phyloP scores from a whole-genome alignment of 2,888 invertebrate species.

The Pilophorus perplexus region DNA sequence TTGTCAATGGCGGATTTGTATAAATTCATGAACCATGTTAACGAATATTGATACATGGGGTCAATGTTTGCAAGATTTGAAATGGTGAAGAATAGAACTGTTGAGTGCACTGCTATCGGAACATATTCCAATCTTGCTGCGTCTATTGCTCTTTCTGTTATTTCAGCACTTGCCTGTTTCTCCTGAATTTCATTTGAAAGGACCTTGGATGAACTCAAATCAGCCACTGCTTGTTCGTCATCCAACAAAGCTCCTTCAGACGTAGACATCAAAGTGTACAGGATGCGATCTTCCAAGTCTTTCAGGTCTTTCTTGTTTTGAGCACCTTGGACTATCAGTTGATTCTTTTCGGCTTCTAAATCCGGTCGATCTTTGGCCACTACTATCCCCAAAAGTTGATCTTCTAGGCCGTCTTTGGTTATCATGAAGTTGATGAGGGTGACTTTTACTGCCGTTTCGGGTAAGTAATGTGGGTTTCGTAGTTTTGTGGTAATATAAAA shows the following conservation, averaged over 20 bases:
- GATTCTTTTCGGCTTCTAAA: conserved; percentile 84
- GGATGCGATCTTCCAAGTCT: conserved; percentile 87
- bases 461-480: conserved; percentile 89
- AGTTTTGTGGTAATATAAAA: conserved; percentile 87
- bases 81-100: conserved; percentile 87
- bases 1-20: conserved; percentile 83
- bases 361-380: conserved; percentile 90
- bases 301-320: conserved; percentile 74
- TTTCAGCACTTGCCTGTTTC: conserved; percentile 84
- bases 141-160: conserved; percentile 88
- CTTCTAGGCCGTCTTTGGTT: conserved; percentile 81
- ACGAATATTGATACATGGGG: conserved; percentile 96
- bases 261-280: conserved; percentile 70
- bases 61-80: conserved; percentile 89
- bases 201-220: conserved; percentile 84
- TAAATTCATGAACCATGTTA: conserved; percentile 89
- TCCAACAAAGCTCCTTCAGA: conserved; percentile 79
- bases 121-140: conserved; percentile 78
- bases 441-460: conserved; percentile 89
- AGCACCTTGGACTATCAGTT: conserved; percentile 82
- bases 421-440: conserved; percentile 91
- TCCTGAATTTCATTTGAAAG: conserved; percentile 87
- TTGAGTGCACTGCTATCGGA: conserved; percentile 86
- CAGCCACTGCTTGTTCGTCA: conserved; percentile 86
- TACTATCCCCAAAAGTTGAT: conserved; percentile 84